Base-by-base conservation (phyloP, 2,113 vertebrate species). In the Daubentonia madagascariensis region DNA sequence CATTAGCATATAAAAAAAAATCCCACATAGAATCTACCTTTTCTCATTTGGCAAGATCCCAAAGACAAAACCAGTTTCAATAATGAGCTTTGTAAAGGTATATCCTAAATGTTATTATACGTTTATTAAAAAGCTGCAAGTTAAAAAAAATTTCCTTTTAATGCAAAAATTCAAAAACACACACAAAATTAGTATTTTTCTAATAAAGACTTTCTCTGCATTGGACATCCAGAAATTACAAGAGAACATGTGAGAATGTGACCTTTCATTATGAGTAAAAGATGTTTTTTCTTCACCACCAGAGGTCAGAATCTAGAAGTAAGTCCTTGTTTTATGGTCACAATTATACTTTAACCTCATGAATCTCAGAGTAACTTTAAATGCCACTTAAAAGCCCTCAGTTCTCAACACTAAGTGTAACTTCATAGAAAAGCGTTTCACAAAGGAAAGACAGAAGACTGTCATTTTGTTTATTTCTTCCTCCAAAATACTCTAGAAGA, bases 241-340 rank as follows among this genome's bases (percentile, higher is more conserved):
- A 68, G 50, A 85, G 40, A 95, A 50, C 68, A 94, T 48, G 11
- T 70, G 48, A 96, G 48, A 96, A 59, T 52, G 28, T 85, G 65
- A 72, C 52, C 30, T 92, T 76, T 96, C 75, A 78, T 23, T 83
- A 68, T 63, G 65, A 96, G 20, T 65, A 93, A 79, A 59, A 37
- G 67, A 52, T 93, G 63, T 65, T 83, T 85, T 93, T 88, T 40
- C 68, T 90, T 70, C 68, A 89, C 37, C 63, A 91, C 16, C 67
- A 97, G 89, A 88, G 40, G 65, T 93, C 67, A 95, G 61, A 96
- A 96, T 90, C 80, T 57, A 90, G 76, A 97, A 97, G 40, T 61
- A 22, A 79, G 45, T 61, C 65, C 52, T 92, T 57, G 25, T 87
- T 92, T 96, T 80, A 91, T 43, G 28, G 32, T 45, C 45, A 90